Conservation (phyloP, 2,797 vertebrate genomes). For the Coreius guichenoti region DNA sequence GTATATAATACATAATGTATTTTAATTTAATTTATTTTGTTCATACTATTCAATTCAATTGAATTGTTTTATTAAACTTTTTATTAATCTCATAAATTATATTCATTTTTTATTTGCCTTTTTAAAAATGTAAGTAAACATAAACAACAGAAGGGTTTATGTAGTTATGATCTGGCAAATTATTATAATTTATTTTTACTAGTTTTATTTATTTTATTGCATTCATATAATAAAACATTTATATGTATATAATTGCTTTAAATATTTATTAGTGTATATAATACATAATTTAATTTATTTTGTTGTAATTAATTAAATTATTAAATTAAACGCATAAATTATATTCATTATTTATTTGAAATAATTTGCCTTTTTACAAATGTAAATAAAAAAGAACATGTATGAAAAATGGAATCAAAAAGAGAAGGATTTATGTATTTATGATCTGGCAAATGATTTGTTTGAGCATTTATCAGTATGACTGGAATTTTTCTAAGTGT, state of each 20-base stretch:
- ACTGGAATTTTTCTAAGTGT: not conserved
- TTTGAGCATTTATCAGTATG: not conserved
- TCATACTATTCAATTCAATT: not conserved
- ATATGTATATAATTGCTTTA: not conserved
- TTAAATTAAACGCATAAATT: not conserved
- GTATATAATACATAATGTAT: not conserved
- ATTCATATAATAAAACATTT: not conserved
- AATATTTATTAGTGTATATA: not conserved
- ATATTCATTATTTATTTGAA: not conserved
- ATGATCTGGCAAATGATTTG: not conserved
- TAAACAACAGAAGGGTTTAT: not conserved
- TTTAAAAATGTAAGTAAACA: not conserved
- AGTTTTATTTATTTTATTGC: not conserved
- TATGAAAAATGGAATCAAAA: too few species aligned
- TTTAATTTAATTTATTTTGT: not conserved
- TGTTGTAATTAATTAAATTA: not conserved
- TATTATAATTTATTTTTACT: too few species aligned
- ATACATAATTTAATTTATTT: not conserved
- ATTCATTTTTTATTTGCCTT: not conserved
- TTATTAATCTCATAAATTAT: not conserved
- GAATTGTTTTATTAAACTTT: not conserved
- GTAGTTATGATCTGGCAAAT: not conserved
- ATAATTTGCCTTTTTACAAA: not conserved
- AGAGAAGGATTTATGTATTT: not conserved
- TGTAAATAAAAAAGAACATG: not conserved